These are phyloP conservation scores for Dicrurus megarhynchus DNA, from an alignment of 2,113 vertebrate species.

Conservation along the genomic window DNA sequence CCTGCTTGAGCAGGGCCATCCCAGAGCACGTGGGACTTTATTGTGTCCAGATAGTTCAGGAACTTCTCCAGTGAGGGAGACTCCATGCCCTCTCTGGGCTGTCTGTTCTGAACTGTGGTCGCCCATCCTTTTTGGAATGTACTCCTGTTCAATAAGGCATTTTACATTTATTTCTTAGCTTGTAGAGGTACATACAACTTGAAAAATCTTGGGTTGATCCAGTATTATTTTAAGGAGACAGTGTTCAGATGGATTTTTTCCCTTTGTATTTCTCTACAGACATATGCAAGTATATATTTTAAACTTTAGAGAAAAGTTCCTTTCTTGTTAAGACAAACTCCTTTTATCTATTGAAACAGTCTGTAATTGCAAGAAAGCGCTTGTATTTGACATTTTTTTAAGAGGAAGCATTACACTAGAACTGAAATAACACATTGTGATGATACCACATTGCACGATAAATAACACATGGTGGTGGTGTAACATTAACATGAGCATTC, in stretches of 20 bases:
- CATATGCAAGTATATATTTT: not conserved
- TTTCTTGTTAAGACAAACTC: not conserved
- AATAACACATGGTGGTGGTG: not conserved
- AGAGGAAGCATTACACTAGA: constrained; percentile 40
- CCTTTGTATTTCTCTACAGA: not conserved
- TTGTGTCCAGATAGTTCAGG: not conserved
- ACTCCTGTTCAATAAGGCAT: no score
- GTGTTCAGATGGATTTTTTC: not conserved
- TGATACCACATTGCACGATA: not conserved
- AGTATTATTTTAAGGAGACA: not conserved
- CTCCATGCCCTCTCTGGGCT: rapidly evolving
- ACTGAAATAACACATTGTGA: not conserved
- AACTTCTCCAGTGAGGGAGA: no score
- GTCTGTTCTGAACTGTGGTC: rapidly evolving
- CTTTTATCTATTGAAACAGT: not conserved
- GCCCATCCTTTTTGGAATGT: not conserved
- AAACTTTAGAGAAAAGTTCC: not conserved
- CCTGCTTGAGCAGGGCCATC: not conserved
- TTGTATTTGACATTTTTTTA: constrained; percentile 53
- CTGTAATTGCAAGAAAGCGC: not conserved
- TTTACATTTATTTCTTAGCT: not conserved
- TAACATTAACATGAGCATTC: not conserved
- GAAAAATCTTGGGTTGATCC: not conserved
- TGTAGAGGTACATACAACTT: rapidly evolving
- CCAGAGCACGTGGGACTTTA: not conserved